Conservation (phyloP, 2,888 invertebrate genomes). For the Cheilosia urbana region DNA sequence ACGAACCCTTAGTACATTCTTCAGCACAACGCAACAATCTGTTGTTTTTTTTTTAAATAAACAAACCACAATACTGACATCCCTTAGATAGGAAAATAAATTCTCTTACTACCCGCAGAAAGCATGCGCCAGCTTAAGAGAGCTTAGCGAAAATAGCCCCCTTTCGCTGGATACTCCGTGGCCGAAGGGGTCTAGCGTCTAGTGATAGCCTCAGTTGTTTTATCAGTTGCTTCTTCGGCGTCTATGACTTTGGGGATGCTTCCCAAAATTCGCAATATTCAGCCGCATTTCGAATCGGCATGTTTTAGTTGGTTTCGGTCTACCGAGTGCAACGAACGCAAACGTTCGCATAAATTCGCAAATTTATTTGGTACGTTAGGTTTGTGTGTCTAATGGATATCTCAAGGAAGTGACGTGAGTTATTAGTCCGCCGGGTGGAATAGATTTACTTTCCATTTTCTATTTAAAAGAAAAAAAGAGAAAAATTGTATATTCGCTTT, state of each 20-base stretch:
- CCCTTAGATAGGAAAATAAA: background rate
- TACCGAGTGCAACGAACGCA: slow-evolving; percentile 48
- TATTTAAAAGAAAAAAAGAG: background rate
- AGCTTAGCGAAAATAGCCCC: slow-evolving; percentile 53
- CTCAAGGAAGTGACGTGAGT: no score
- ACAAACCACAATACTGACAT: background rate
- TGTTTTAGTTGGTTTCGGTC: slow-evolving; percentile 66
- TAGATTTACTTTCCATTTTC: no score
- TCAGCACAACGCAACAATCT: slow-evolving; percentile 51
- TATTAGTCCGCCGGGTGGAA: no score
- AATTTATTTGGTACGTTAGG: background rate
- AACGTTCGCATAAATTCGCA: slow-evolving; percentile 15
- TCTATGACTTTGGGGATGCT: slow-evolving; percentile 40
- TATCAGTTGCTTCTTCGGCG: slow-evolving; percentile 45
- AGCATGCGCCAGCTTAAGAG: slow-evolving; percentile 61
- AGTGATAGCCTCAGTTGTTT: slow-evolving; percentile 26
- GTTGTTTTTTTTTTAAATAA: slow-evolving; percentile 32
- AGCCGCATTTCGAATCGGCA: slow-evolving; percentile 33
- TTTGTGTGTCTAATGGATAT: background rate
- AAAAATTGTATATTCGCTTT: background rate
- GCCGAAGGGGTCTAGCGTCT: slow-evolving; percentile 41
- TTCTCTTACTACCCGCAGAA: slow-evolving; percentile 12
- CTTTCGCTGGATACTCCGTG: slow-evolving; percentile 1
- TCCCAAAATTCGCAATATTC: slow-evolving; percentile 32
- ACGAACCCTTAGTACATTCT: background rate